Evolutionary conservation across 2,888 invertebrate genomes (phyloP), one percentile per base, ranked within the genome.

Genomic region (Chrysolina oricalcia): DNA sequence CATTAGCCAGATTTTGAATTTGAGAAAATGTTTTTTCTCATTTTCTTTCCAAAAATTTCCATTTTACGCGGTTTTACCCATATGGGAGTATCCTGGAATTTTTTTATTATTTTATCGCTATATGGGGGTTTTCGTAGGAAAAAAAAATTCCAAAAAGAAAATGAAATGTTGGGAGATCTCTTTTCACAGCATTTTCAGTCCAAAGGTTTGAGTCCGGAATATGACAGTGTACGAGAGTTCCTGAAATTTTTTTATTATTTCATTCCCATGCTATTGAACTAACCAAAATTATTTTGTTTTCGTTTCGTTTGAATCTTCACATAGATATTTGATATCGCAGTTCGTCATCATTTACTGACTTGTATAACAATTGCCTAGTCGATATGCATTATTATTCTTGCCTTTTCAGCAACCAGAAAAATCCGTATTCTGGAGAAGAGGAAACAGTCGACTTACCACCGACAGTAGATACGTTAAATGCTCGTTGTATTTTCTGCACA

Each of bases 281-380:
- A 43, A 43, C 62, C 19, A n/a, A 62, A 62, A 62, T 62, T 62
- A 62, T 62, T 62, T 62, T 62, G 19, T 19, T 62, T 62, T 62
- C 62, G 62, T 19, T 19, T 62, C 21, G 21, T 21, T 21, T 62
- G 62, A 62, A n/a, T 62, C 21, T 9, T 62, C 62, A 43, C 43
- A 43, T 43, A 43, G 43, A 43, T 62, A 62, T 19, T 62, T 62
- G 62, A 62, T 62, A 62, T 62, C 62, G 62, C 62, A 62, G 62
- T 62, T 62, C 62, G 62, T 62, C 62, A 62, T 21, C 62, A 62
- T 62, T 62, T 62, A 62, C 62, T 62, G 62, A 62, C 62, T 62
- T 21, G 62, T 62, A 62, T 62, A 62, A 62, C 62, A 62, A 62
- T 62, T 62, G 62, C 62, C 62, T 62, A 62, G 62, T 62, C 62